Evolutionary conservation across 1,140 invertebrate genomes (phyloP), one percentile per base, ranked within the genome.

Genomic region (Ceratitis capitata): DNA sequence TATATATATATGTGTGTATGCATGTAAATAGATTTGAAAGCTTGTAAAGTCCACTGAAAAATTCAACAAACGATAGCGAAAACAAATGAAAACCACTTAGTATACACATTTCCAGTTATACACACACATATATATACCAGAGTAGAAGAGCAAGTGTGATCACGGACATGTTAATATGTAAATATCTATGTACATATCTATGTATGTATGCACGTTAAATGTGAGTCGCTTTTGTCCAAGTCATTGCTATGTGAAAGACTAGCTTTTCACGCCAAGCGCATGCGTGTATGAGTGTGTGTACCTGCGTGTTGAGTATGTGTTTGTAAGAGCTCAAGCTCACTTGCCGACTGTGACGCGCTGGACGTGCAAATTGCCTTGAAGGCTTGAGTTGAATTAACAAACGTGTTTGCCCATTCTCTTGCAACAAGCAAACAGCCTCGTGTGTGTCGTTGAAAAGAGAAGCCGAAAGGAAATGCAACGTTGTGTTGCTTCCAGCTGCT

Each of bases 291-390:
- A 16, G 26, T 29, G 0, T 32, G 5, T 10, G 29, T 26, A 23
- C 23, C 12, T 61, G 12, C 23, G 29, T 29, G 58, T 12, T 0
- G 14, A 49, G 26, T 61, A 23, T 32, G 26, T 61, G 2, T 53
- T 4, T 49, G 9, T 53, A n/a, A 12, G 49, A 12, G 49, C 16
- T 23, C 0, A n/a, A 23, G 45, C 45, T 56, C 51, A 14, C 14
- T 16, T 19, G 51, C 23, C 51, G 26, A 74, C 29, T 4, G 69
- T 78, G n/a, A 32, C 39, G 39, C 69, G 19, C 42, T 45, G 69
- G 39, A 78, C 69, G 69, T 78, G 69, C 69, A 78, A 78, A 78
- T 78, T 78, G 69, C 69, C 69, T 78, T 78, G 69, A 78, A 32
- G 69, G 69, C 39, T 45, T 35, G 69, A 78, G 69, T 26, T 78